Conservation (phyloP, 2,797 vertebrate species). For the Amblyopsis hoosieri region DNA sequence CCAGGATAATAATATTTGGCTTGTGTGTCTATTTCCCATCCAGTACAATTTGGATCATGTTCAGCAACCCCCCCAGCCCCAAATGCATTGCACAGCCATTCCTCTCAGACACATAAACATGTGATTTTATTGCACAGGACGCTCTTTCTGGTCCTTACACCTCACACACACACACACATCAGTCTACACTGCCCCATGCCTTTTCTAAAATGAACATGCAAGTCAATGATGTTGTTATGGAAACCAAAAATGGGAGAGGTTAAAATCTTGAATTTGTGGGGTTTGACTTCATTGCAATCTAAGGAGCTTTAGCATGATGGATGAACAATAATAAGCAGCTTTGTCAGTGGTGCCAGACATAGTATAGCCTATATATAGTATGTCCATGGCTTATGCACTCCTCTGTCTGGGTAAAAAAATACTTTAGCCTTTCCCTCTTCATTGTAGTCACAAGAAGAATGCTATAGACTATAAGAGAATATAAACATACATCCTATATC, state of each 20-base stretch:
- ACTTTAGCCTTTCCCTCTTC: too few relatives aligned
- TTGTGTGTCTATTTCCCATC: constrained; percentile 21
- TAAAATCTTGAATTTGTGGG: constrained; percentile 10
- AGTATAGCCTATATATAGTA: too few relatives aligned
- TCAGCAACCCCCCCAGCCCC: not conserved
- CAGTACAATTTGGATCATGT: constrained; percentile 14
- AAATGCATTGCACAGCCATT: not conserved
- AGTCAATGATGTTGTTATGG: constrained; percentile 24
- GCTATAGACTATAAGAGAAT: too few relatives aligned
- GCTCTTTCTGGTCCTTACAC: constrained; percentile 2
- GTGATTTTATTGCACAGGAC: too few relatives aligned
- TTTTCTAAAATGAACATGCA: constrained; percentile 20
- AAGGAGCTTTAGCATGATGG: too few relatives aligned
- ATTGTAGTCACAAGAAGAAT: too few relatives aligned
- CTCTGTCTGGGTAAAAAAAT: too few relatives aligned
- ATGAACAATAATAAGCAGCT: too few relatives aligned
- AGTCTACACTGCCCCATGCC: constrained; percentile 15
- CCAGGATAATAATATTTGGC: constrained; percentile 8
- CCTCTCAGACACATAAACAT: not conserved
- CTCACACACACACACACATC: constrained; percentile 8
- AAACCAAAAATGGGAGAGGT: constrained; percentile 13
- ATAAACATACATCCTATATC: too few relatives aligned
- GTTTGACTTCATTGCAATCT: too few relatives aligned
- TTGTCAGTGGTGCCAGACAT: too few relatives aligned
- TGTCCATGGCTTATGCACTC: too few relatives aligned